Conservation (phyloP, 1,140 invertebrate genomes). For the Megalonaias nervosa region DNA sequence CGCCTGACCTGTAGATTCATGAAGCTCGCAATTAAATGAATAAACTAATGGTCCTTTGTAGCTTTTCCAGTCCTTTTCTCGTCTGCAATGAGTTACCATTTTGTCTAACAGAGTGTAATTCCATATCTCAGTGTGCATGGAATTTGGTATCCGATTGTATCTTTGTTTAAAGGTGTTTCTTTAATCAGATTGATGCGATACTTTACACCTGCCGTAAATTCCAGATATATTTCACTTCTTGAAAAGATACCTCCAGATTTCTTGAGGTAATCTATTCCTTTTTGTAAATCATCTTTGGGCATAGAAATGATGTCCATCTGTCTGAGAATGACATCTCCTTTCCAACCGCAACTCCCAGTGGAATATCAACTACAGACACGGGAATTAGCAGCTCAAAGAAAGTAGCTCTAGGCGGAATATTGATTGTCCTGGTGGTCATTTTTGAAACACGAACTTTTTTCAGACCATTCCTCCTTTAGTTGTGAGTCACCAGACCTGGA, state of each 20-base stretch:
- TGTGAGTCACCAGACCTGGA: conserved; percentile 7
- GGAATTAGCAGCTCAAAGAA: conserved; percentile 18
- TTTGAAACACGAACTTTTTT: conserved; percentile 9
- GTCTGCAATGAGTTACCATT: neutral
- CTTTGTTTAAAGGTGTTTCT: conserved; percentile 31
- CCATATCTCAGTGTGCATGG: conserved; percentile 26
- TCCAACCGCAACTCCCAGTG: neutral
- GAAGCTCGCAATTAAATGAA: conserved; percentile 13
- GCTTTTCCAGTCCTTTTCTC: conserved; percentile 25
- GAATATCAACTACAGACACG: too few species aligned
- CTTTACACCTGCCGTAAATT: conserved; percentile 12
- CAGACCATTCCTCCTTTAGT: neutral
- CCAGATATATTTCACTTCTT: conserved; percentile 25
- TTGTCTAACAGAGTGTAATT: conserved; percentile 11
- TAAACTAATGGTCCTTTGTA: conserved; percentile 17
- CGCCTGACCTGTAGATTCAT: conserved; percentile 6
- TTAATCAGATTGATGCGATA: conserved; percentile 23
- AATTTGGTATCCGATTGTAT: conserved; percentile 21
- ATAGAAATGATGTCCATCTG: conserved; percentile 5
- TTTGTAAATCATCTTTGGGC: neutral
- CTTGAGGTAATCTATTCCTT: neutral
- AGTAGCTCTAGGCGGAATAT: conserved; percentile 15
- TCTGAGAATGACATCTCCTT: neutral
- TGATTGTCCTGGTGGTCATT: conserved; percentile 6
- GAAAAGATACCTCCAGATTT: conserved; percentile 23